Base-by-base conservation (phyloP, 2,797 vertebrate species). In the Pangasius macronema region DNA sequence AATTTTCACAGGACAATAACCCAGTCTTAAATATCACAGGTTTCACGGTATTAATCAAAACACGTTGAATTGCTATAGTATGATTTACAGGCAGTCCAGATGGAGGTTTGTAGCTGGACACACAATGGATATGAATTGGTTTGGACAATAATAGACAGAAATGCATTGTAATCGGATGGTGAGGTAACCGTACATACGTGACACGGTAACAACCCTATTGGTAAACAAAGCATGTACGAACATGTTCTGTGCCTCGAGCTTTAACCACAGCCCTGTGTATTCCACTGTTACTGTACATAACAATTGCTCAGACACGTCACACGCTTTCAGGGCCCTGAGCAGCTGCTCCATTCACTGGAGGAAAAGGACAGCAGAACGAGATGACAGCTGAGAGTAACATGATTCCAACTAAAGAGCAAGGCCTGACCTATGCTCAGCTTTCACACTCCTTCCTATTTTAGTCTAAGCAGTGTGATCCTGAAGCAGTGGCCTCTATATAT, bases 281-380 rank as follows among this genome's bases (percentile, higher is more conserved):
- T 76, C 42, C 33, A 20, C 68, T 3, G 2, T 63, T 51, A 42
- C 82, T 72, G 63, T 61, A 68, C 51, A 46, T 51, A 61, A 61
- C 57, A 36, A 61, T 75, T 81, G 65, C 77, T 72, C 9, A 3
- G 10, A 82, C 70, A 77, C 53, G 63, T 83, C 85, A 85, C 42
- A 30, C 76, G 49, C 61, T 27, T 81, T 33, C 53, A 49, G 67
- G 53, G 22, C n/a, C 10, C 59, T 24, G 36, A 79, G 80, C 65
- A 82, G 86, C 83, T 70, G 88, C 53, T 61, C 73, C 49, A 57
- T 57, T 36, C 27, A n/a, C 85, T 53, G 80, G 63, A 51, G 61
- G 63, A 24, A 68, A 75, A 33, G 20, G 83, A 80, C 42, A 81
- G 83, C 53, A 55, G 77, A 51, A 30, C 3, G 27, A 82, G 55